Evolutionary conservation across 2,797 vertebrate species (phyloP).

Genomic region (Anniella stebbinsi): DNA sequence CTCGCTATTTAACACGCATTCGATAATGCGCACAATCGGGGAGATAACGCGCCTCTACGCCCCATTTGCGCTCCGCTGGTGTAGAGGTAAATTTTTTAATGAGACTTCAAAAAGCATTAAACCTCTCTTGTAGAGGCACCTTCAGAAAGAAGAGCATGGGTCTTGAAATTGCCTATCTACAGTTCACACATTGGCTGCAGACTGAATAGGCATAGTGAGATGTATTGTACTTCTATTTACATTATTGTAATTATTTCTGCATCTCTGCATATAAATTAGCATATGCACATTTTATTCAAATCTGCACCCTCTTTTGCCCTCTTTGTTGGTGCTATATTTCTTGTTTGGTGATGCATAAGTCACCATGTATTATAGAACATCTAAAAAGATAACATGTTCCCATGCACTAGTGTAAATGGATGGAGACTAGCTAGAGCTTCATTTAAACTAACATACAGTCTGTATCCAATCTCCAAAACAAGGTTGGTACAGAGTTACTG

Average conservation of each 20-base stretch:
- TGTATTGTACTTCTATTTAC: background rate
- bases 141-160: background rate
- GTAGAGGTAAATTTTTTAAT: no score
- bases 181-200: background rate
- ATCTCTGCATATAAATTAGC: background rate
- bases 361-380: background rate
- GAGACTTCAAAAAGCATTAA: no score
- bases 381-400: background rate
- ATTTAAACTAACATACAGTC: background rate
- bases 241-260: background rate
- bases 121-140: no score
- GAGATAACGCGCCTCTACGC: no score
- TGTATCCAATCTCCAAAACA: background rate
- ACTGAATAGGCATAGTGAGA: background rate
- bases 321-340: background rate
- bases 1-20: no score
- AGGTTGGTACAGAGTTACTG: background rate
- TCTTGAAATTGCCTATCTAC: background rate
- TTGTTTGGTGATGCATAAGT: no score
- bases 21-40: no score
- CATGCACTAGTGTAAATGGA: background rate
- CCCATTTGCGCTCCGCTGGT: no score
- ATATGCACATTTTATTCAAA: background rate
- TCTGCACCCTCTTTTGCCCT: background rate
- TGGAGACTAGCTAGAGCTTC: background rate